Evolutionary conservation across 2,888 invertebrate species (phyloP), one percentile per base, ranked within the genome.

Genomic region (Operophtera brumata): DNA sequence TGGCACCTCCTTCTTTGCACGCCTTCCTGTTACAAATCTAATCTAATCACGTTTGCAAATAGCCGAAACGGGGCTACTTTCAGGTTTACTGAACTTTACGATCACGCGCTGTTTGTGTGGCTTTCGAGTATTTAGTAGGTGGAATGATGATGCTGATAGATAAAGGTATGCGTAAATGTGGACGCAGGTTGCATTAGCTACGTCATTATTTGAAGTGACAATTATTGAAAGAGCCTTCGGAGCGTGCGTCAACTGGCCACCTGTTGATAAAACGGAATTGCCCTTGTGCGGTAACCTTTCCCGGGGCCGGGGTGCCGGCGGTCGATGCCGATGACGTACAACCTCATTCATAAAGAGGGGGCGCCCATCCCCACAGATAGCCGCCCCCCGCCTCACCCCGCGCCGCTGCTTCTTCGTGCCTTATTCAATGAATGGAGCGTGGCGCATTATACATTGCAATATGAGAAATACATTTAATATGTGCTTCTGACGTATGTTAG

Each of bases 311-410:
- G 67, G 56, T 57, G 64, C 57, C 53, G 68, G 60, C 77, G 79
- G 77, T 90, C 89, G 84, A 88, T 86, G 76, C 66, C 71, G 71
- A 82, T 90, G 89, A 90, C 89, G 89, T 89, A 84, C 79, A 80
- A 69, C 86, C 86, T 80, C 89, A 90, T 90, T 90, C 89, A 90
- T 86, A 81, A 88, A 86, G 59, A 67, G 78, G 85, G 76, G 83
- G 70, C 70, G 50, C 69, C 78, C 77, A 70, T 64, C 68, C 66
- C 70, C 63, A 59, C 49, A 13, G 39, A 14, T 8, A 7, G 30
- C 30, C 9, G 42, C 50, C 71, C 67, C 63, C 62, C 53, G 52
- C 70, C 78, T 59, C 80, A 73, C 67, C 66, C 79, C 71, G 73
- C 67, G 47, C 43, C 59, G 42, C 49, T 53, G 58, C 32, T 69